Evolutionary conservation across 2,113 vertebrate species (phyloP), one percentile per base, ranked within the genome.

Genomic region (Pimephales promelas): DNA sequence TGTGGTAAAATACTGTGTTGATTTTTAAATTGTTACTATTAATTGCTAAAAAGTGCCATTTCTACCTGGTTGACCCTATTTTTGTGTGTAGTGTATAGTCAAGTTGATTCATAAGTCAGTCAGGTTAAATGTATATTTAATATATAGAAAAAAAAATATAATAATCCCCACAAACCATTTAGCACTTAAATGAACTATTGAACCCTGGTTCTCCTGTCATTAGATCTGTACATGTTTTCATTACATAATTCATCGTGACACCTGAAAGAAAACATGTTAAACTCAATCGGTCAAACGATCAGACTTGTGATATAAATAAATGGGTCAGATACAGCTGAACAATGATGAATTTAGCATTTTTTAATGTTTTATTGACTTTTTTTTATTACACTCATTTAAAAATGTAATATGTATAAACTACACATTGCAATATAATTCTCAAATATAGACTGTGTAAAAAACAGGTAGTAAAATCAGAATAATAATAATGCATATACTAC

Each of bases 141-240:
- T 64, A 28, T 18, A 31, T 64, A 64, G 26, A 4, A 54, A 54
- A 54, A 54, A 20, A 54, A 20, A 49, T 4, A 14, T 49, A 49
- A 49, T 49, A 47, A 13, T 16, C 3, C 3, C 26, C 26, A 66
- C 28, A 68, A 68, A 47, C 11, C 14, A 47, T 54, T 54, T 54
- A 73, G n/a, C n/a, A 5, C 70, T 72, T 26, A 73, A 18, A 47
- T 73, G 43, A 73, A 47, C 40, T 70, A 16, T 3, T 72, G 70
- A 72, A 73, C 70, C 24, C n/a, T 24, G 28, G 7, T 36, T 71
- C 36, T 71, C 5, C 68, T 73, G 70, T 47, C 5, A 72, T 73
- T 49, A 49, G 71, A 73, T 49, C 24, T 49, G 71, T 49, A 49
- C 20, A 28, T 73, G 71, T 49, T 73, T 73, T 47, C 71, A 26